Conservation (phyloP, 23 tunicate species). For the Trididemnum clinides region DNA sequence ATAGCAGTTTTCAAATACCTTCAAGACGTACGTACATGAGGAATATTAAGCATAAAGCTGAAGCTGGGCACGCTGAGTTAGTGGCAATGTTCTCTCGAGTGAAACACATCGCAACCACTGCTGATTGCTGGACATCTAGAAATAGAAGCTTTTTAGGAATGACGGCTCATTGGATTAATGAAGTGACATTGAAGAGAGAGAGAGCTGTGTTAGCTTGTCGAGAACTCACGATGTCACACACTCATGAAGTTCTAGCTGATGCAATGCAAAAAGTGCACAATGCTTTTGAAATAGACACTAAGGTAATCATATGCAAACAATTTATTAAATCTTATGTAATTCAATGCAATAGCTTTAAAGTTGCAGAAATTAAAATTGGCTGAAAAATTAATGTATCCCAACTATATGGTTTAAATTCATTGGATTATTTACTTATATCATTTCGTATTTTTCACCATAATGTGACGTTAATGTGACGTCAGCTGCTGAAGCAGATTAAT, state of each 20-base stretch:
- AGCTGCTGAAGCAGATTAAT: neutral
- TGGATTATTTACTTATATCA: neutral
- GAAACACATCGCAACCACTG: slow-evolving; percentile 4
- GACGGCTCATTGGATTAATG: slow-evolving; percentile 7
- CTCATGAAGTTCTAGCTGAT: slow-evolving; percentile 15
- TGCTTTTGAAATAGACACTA: slow-evolving; percentile 2
- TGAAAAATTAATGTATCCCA: neutral
- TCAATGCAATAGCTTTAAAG: neutral
- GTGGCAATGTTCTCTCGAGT: neutral
- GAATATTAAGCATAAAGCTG: neutral
- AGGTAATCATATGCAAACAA: slow-evolving; percentile 4
- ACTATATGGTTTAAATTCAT: neutral
- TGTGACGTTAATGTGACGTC: neutral
- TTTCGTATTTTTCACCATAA: neutral
- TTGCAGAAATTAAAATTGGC: neutral
- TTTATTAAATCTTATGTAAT: neutral
- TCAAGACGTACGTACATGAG: slow-evolving; percentile 14
- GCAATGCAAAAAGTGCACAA: slow-evolving; percentile 19
- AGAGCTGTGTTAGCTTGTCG: neutral
- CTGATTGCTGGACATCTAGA: slow-evolving; percentile 15
- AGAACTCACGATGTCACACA: slow-evolving; percentile 7
- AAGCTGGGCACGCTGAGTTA: neutral
- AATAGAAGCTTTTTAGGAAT: neutral
- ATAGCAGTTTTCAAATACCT: neutral
- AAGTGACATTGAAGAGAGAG: neutral